Percentiles rank a stretch among this genome's conserved stretches.
Evolutionary conservation across 2,797 vertebrate species (phyloP).

Genomic region (Myotis findleyi): DNA sequence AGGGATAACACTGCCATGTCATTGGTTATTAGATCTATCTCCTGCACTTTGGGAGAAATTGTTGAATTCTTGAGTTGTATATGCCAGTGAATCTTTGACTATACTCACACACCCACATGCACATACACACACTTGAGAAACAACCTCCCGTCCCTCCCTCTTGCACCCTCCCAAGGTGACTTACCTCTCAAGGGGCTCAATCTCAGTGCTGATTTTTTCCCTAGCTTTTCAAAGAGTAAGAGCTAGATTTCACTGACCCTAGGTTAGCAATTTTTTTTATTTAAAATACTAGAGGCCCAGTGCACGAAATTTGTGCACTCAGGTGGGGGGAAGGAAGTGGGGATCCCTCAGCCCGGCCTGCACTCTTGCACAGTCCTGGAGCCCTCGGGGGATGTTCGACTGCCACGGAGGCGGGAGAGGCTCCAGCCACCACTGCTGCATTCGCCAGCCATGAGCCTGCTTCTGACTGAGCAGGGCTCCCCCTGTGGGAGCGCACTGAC

Average conservation of each 20-base stretch:
- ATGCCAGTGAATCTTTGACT: background rate
- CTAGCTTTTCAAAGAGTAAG: background rate
- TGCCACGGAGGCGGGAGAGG: too few species aligned
- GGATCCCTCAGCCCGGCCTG: too few species aligned
- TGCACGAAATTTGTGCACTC: too few species aligned
- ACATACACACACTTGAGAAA: background rate
- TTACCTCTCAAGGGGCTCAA: background rate
- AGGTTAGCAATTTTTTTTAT: background rate
- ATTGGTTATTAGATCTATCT: background rate
- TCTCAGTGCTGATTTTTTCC: background rate
- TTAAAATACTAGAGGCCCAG: background rate
- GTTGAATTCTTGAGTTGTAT: background rate
- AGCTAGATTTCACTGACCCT: background rate
- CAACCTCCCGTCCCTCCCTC: too few species aligned
- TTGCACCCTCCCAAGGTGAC: background rate
- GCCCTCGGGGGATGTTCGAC: too few species aligned
- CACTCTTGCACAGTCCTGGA: too few species aligned
- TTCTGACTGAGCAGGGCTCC: too few species aligned
- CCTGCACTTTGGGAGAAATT: background rate
- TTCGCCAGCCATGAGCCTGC: too few species aligned
- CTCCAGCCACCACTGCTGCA: too few species aligned
- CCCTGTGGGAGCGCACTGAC: too few species aligned
- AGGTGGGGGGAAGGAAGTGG: rapidly evolving
- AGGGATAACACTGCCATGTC: background rate
- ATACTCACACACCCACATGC: background rate